phyloP scores from a whole-genome alignment of 2,888 invertebrate genomes.

The Cheilosia impressa region DNA sequence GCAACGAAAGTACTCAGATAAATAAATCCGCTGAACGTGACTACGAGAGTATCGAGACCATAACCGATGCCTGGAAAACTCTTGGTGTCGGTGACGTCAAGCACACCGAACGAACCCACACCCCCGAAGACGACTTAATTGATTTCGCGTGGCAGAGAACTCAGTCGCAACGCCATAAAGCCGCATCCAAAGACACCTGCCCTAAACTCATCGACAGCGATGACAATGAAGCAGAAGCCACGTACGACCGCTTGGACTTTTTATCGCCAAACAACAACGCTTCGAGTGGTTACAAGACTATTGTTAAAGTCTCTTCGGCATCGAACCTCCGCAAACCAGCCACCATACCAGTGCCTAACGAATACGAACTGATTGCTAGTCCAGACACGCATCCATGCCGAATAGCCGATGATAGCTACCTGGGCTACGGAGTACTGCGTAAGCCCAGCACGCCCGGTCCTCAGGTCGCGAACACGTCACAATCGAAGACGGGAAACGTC shows the following conservation, averaged over 20 bases:
- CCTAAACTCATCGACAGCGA: constrained; percentile 81
- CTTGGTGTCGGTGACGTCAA: constrained; percentile 90
- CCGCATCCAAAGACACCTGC: constrained; percentile 80
- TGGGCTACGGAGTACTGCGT: constrained; percentile 91
- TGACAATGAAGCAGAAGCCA: constrained; percentile 83
- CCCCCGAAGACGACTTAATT: constrained; percentile 81
- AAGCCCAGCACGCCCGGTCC: constrained; percentile 86
- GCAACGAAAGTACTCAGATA: constrained; percentile 79
- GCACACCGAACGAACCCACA: constrained; percentile 86
- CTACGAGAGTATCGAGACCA: constrained; percentile 91
- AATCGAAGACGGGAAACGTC: constrained; percentile 62
- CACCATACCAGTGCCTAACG: constrained; percentile 86
- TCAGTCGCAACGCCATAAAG: constrained; percentile 83
- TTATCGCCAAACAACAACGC: constrained; percentile 90
- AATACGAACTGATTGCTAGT: constrained; percentile 90
- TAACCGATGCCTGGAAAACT: constrained; percentile 92
- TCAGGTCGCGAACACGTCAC: constrained; percentile 83
- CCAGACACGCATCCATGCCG: constrained; percentile 88
- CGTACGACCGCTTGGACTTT: constrained; percentile 92
- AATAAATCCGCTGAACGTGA: constrained; percentile 79
- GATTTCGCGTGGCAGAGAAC: constrained; percentile 84
- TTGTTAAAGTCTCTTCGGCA: constrained; percentile 86
- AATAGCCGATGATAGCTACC: constrained; percentile 91
- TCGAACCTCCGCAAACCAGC: constrained; percentile 78
- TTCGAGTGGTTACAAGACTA: constrained; percentile 89